These are phyloP conservation scores for Phortica variegata DNA, from an alignment of 1,140 invertebrate genomes.

Conservation along the genomic window DNA sequence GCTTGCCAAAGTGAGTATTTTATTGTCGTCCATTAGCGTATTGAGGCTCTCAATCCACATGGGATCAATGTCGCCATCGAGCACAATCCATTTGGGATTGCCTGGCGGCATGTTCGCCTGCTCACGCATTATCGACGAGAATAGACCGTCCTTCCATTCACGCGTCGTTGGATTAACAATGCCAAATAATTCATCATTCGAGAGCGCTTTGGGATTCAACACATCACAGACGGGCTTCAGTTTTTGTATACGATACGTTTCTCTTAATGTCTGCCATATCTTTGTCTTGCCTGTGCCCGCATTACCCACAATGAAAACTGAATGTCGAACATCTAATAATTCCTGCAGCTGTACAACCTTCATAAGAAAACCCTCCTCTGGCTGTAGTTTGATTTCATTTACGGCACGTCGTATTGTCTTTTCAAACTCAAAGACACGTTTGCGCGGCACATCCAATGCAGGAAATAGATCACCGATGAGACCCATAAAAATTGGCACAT, in stretches of 20 bases:
- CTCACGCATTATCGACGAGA: constrained; percentile 90
- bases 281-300: constrained; percentile 83
- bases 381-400: constrained; percentile 77
- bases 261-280: constrained; percentile 83
- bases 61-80: constrained; percentile 96
- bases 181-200: constrained; percentile 94
- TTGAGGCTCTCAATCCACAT: constrained; percentile 97
- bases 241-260: constrained; percentile 76
- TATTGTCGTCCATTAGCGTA: constrained; percentile 84
- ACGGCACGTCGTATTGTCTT: constrained; percentile 70
- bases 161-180: constrained; percentile 92
- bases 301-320: constrained; percentile 83
- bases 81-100: constrained; percentile 92
- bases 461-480: constrained; percentile 82
- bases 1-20: constrained; percentile 87
- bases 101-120: constrained; percentile 75
- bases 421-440: constrained; percentile 76
- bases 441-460: constrained; percentile 76
- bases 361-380: constrained; percentile 80
- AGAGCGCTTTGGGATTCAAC: constrained; percentile 93
- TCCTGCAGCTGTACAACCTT: constrained; percentile 85
- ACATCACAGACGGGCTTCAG: constrained; percentile 84
- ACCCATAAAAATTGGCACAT: constrained; percentile 81
- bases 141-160: constrained; percentile 96
- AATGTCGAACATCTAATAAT: constrained; percentile 82